Evolutionary conservation across 2,797 vertebrate species (phyloP), one percentile per base, ranked within the genome.

Genomic region (Ctenopoma kingsleyae): DNA sequence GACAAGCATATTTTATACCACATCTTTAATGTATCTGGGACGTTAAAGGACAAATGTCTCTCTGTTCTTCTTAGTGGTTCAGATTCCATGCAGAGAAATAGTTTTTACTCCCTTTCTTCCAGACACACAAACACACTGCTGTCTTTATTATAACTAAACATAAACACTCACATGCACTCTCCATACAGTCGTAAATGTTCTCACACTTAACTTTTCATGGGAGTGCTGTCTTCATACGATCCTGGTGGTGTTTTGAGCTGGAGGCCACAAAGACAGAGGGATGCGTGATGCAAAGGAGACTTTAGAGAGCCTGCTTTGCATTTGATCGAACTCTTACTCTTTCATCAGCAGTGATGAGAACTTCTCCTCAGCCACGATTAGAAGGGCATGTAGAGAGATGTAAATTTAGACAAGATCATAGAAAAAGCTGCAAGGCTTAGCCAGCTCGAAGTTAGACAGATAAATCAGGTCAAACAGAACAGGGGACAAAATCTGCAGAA

Each of bases 391-490:
- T 84, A 81, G 86, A 84, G 71, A 84, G 86, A 90, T 90, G 89
- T 91, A 88, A 87, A 89, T 90, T 84, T 80, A 85, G 85, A 89
- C 82, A 84, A 87, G 85, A 89, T 90, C 89, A 89, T 84, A 89
- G 82, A 61, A 58, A 69, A 79, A 78, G 81, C 85, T 85, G 81
- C 58, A 3, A 83, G 81, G 85, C 84, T 88, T 81, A 81, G 68
- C 75, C 60, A 83, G 78, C 78, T 71, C 76, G 72, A 83, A 80
- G 77, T 82, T 80, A 63, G 74, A 71, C 55, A 32, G 80, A 86
- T 80, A 86, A 89, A 89, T 86, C 83, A 76, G 87, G 87, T 87
- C 82, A 91, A 86, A 83, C 62, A 68, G 80, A 81, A 75, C 57
- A 74, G 75, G 71, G 63, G 78, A 78, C 82, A 64, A 46, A 71